Base-by-base conservation (phyloP, 1,140 invertebrate species). In the Centruroides sculpturatus region DNA sequence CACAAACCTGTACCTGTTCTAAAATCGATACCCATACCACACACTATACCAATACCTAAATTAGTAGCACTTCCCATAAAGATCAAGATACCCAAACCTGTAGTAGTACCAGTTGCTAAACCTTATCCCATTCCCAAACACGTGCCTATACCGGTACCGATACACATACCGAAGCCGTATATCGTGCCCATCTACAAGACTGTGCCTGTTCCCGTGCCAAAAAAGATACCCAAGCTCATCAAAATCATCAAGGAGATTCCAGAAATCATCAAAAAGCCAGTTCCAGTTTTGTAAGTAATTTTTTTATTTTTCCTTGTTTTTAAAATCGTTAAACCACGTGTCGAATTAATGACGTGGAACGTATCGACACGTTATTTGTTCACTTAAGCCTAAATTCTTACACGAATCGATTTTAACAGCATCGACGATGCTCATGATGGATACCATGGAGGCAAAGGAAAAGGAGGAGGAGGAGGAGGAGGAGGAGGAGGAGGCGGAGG, bases 231-330 rank as follows among this genome's bases (percentile, higher is more conserved):
- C n/a, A 65, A 65, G 7, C 41, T 65, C 46, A 47, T 61, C n/a
- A 47, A 47, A 1, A 49, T 65, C 3, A 34, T 49, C n/a, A 65
- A 65, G 49, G 60, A 61, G 55, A 60, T 65, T 4, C 64, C 64
- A 23, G 58, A 61, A 46, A 61, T 61, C 50, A 59, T 65, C 3
- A 65, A 65, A 13, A 65, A 62, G 47, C 60, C 61, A 49, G 61
- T 65, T 7, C 64, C 64, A 10, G 59, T 65, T 41, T 65, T 59
- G 64, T 65, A 62, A 62, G 64, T 62, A 56, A 11, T 11, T 9
- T 35, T n/a, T 23, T 11, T 12, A 36, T 9, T 13, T 8, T 55
- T 55, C 35, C 8, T 41, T 36, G 5, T 36, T 4, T 56, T 47
- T 56, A 56, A 5, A 10, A 13, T 3, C 46, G 9, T 13, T 35